Conservation (phyloP, 2,888 invertebrate genomes). For the Pseudanteris insignis region DNA sequence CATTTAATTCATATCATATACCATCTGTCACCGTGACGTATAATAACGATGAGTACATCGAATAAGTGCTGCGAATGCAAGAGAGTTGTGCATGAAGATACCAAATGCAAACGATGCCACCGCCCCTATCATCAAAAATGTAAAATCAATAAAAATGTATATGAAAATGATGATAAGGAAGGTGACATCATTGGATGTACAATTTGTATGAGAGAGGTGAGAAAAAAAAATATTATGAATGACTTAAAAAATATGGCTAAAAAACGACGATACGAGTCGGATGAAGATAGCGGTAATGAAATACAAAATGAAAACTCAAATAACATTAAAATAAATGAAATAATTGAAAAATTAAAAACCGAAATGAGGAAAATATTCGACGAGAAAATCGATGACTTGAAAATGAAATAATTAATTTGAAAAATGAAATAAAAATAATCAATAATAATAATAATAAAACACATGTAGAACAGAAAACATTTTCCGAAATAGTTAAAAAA, state of each 20-base stretch:
- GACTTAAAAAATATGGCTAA: not conserved
- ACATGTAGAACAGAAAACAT: not conserved
- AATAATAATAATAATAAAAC: not conserved
- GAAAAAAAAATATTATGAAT: slow-evolving; percentile 1
- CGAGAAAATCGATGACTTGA: too few relatives aligned
- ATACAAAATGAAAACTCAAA: too few relatives aligned
- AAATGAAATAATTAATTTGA: not conserved
- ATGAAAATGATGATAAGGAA: slow-evolving; percentile 9
- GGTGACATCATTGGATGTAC: slow-evolving; percentile 8
- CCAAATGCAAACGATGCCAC: slow-evolving; percentile 9
- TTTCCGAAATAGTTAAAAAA: slow-evolving; percentile 1
- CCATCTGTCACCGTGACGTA: too few relatives aligned
- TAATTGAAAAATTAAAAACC: not conserved
- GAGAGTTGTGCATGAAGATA: not conserved
- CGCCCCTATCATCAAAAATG: slow-evolving; percentile 13
- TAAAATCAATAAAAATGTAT: not conserved
- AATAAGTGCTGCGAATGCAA: slow-evolving; percentile 10
- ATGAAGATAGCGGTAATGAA: not conserved
- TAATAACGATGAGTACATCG: not conserved
- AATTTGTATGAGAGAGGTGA: slow-evolving; percentile 3
- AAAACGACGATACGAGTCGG: not conserved
- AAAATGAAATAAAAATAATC: not conserved
- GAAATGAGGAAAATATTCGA: not conserved
- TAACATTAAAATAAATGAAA: not conserved
- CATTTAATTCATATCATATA: too few relatives aligned